A percentile compares a stretch with the other conserved stretches of the same genome.
Conservation (phyloP, 2,888 invertebrate species). For the Agonopterix subpropinquella region DNA sequence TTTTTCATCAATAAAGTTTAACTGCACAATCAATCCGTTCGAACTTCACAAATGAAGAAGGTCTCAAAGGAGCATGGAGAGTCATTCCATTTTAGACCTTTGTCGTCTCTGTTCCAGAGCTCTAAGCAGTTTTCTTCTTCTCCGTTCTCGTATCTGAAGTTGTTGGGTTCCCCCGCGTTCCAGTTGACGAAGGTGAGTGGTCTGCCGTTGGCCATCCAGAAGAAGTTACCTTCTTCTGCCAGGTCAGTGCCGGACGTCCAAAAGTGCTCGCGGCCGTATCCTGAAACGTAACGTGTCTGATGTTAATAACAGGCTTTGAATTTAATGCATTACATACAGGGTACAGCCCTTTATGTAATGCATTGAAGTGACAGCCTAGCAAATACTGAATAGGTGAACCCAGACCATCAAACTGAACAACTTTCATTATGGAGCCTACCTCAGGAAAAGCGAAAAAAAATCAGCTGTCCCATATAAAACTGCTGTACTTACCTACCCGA, state of each 20-base stretch:
- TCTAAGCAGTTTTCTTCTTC: conserved; percentile 95
- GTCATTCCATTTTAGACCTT: conserved; percentile 95
- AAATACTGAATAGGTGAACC: too few species aligned
- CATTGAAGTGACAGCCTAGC: too few species aligned
- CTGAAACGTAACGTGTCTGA: conserved; percentile 56
- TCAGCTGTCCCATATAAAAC: too few species aligned
- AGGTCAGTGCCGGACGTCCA: conserved; percentile 95
- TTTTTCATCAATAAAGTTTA: background rate
- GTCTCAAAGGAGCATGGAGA: conserved; percentile 96
- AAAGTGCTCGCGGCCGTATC: conserved; percentile 92
- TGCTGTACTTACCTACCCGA: too few species aligned
- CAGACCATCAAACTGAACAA: too few species aligned
- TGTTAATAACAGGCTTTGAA: background rate
- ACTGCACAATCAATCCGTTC: conserved; percentile 57
- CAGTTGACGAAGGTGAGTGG: conserved; percentile 94
- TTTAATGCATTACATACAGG: background rate
- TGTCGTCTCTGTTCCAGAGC: conserved; percentile 93
- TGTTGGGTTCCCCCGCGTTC: conserved; percentile 96
- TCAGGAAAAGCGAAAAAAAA: too few species aligned
- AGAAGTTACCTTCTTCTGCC: conserved; percentile 93
- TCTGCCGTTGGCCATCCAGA: conserved; percentile 94
- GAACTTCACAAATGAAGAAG: conserved; percentile 93
- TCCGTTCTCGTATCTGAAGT: conserved; percentile 94
- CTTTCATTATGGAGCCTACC: too few species aligned
- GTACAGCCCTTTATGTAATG: too few species aligned